Evolutionary conservation across 2,888 invertebrate genomes (phyloP).

Genomic region (Machimus rusticus): DNA sequence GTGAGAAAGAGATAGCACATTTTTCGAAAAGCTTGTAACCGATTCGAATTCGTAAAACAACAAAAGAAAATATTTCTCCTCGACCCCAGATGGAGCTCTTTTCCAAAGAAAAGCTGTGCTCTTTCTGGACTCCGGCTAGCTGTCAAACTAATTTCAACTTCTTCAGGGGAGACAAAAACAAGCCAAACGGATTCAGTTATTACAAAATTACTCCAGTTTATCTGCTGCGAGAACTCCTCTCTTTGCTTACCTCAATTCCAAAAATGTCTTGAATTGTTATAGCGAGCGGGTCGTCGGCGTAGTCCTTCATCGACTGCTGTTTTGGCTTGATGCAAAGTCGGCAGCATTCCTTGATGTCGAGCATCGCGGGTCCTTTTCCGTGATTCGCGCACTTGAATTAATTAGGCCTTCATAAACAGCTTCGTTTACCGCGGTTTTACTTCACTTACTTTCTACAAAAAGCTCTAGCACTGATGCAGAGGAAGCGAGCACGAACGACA

Average conservation of each 20-base stretch:
- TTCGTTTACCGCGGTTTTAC: background rate
- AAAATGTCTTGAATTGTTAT: background rate
- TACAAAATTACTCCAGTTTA: background rate
- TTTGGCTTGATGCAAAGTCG: slow-evolving; percentile 11
- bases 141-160: background rate
- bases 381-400: background rate
- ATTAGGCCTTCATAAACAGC: background rate
- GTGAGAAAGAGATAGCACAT: too few relatives aligned
- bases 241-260: background rate
- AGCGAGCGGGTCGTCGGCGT: background rate
- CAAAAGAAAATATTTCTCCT: too few relatives aligned
- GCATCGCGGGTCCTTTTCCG: background rate
- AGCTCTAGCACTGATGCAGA: background rate
- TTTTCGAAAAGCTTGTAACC: too few relatives aligned
- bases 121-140: background rate
- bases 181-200: background rate
- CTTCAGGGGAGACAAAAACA: background rate
- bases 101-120: background rate
- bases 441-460: background rate
- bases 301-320: background rate
- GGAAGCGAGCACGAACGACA: background rate
- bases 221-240: background rate
- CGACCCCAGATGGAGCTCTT: background rate
- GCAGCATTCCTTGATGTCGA: background rate
- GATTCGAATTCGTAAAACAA: too few relatives aligned